Conservation (phyloP, 2,113 vertebrate genomes). For the Oreotrochilus melanogaster region DNA sequence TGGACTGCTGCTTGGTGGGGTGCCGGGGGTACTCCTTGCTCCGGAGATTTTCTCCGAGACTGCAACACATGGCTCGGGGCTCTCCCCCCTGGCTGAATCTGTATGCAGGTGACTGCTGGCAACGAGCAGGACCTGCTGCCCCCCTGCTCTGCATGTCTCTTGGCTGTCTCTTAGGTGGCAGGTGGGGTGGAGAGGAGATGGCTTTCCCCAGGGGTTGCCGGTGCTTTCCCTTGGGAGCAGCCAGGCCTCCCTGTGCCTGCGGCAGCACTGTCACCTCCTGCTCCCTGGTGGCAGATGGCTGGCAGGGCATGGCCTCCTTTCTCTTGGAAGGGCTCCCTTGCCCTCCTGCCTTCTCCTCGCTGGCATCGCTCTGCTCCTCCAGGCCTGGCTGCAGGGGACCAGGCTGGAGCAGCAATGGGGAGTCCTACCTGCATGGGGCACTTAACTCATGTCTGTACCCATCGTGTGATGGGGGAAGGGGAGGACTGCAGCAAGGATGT, state of each 20-base stretch:
- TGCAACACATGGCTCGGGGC: accelerated
- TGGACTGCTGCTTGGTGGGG: not conserved
- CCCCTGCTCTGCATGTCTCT: not conserved
- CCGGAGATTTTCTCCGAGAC: not conserved
- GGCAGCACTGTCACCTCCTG: accelerated
- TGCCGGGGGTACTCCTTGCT: not conserved
- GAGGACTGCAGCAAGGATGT: not conserved
- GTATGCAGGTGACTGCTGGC: not conserved
- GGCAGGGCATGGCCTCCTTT: not conserved
- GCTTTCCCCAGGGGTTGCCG: not conserved
- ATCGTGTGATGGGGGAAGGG: not conserved
- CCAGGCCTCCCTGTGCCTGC: not conserved
- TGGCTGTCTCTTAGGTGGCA: not conserved
- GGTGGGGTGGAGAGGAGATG: not conserved
- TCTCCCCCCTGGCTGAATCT: not conserved
- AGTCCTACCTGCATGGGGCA: not conserved
- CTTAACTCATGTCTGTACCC: not conserved
- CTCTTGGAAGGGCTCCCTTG: not conserved
- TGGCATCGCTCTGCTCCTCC: not conserved
- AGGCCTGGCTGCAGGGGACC: not conserved
- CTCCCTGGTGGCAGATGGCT: not conserved
- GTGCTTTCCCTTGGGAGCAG: not conserved
- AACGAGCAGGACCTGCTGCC: not conserved
- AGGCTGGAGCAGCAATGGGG: not conserved
- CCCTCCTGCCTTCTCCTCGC: not conserved